Evolutionary conservation across 1,140 invertebrate species (phyloP).

Genomic region (Hyphantria cunea): DNA sequence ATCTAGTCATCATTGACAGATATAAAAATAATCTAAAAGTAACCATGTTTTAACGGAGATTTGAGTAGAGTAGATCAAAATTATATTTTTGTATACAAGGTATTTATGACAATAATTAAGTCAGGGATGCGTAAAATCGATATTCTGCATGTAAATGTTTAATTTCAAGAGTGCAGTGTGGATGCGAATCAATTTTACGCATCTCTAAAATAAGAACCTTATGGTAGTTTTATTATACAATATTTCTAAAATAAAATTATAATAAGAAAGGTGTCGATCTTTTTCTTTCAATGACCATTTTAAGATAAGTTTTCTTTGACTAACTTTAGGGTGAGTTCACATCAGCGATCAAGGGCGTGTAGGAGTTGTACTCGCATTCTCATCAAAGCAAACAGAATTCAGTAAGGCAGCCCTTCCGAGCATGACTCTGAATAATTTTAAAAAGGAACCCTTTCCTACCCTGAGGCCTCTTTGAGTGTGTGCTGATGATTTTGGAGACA

Average conservation of each 20-base stretch:
- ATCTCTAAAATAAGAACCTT: constrained; percentile 14
- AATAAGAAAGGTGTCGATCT: constrained; percentile 13
- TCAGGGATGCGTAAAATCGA: constrained; percentile 21
- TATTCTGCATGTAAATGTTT: constrained; percentile 8
- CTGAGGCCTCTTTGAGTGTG: constrained; percentile 27
- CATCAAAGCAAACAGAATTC: constrained; percentile 35
- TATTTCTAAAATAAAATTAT: constrained; percentile 24
- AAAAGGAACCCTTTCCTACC: constrained; percentile 22
- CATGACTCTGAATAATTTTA: constrained; percentile 36
- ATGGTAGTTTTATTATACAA: constrained; percentile 16
- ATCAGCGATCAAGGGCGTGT: constrained; percentile 15
- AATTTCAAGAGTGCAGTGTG: constrained; percentile 3
- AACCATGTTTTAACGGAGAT: constrained; percentile 7
- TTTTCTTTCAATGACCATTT: constrained; percentile 4
- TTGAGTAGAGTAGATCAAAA: constrained; percentile 23
- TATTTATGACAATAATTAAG: constrained; percentile 33
- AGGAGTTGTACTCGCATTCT: constrained; percentile 4
- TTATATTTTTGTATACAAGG: constrained; percentile 38
- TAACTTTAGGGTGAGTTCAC: neutral
- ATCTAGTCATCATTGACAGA: constrained; percentile 67
- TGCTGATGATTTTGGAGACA: constrained; percentile 11
- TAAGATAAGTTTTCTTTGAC: constrained; percentile 1
- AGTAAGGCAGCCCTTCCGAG: constrained; percentile 23
- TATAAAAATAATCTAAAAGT: constrained; percentile 16
- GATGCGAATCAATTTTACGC: constrained; percentile 17